phyloP scores from a whole-genome alignment of 2,888 invertebrate genomes.

The Limnephilus auricula region DNA sequence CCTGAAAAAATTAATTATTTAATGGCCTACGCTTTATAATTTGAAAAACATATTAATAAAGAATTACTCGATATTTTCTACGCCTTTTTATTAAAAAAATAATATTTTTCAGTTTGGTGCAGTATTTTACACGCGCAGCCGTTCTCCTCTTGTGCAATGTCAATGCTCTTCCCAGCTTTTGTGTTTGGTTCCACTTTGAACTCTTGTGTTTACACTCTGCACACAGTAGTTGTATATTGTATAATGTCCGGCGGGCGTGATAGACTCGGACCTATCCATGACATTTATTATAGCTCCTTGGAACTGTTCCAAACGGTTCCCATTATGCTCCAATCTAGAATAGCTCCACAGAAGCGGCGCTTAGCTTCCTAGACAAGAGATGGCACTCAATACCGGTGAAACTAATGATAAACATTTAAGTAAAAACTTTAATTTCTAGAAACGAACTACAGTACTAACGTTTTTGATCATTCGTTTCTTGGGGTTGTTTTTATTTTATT shows the following conservation, averaged over 20 bases:
- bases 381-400: background rate
- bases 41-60: no score
- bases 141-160: background rate
- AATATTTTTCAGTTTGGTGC: no score
- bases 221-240: constrained; percentile 16
- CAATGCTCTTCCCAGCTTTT: background rate
- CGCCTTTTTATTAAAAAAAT: no score
- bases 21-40: no score
- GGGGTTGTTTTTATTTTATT: no score
- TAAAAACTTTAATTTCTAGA: no score
- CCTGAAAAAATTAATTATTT: no score
- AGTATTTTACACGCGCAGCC: no score
- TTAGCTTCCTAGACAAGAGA: background rate
- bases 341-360: constrained; percentile 22
- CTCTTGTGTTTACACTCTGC: constrained; percentile 5
- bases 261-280: constrained; percentile 13
- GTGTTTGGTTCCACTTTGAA: constrained; percentile 3
- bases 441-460: no score
- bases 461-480: no score
- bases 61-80: no score
- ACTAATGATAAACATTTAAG: background rate
- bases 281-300: constrained; percentile 53
- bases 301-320: constrained; percentile 47
- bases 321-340: constrained; percentile 53
- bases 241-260: constrained; percentile 15